Evolutionary conservation across 2,888 invertebrate species (phyloP), one percentile per base, ranked within the genome.

Genomic region (Steinernema hermaphroditum): DNA sequence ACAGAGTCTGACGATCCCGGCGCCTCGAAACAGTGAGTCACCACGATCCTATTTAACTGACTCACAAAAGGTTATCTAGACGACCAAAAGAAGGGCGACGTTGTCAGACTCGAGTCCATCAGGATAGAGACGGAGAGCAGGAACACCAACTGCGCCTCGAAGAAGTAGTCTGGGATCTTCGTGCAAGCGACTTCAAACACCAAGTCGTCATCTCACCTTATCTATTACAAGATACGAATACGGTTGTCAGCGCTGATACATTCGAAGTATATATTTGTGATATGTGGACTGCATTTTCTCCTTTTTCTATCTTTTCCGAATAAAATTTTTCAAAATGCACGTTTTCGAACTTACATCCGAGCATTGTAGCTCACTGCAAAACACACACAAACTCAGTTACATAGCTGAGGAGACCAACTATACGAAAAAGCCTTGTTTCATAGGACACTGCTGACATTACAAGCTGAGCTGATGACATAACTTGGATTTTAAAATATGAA

Each of bases 181-280:
- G 1, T 50, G n/a, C 24, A 12, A 19, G 22, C 50, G 12, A 22
- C 12, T n/a, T 46, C 41, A 16, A n/a, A 16, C 22, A 19, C 24
- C 22, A 50, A 50, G 24, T 24, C 9, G 22, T 12, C 50, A 50
- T n/a, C 50, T 19, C 24, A 4, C 50, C 22, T 50, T 22, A 24
- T 50, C 50, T 22, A n/a, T n/a, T n/a, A 50, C 50, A 22, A 19
- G 50, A n/a, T 50, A 22, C n/a, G n/a, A 50, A 50, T 62, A 62
- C 62, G 62, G 62, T 62, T 62, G 29, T 32, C 62, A 32, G 27
- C 16, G 32, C 32, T 32, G 29, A 1, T 14, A 32, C 32, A 62
- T 62, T 62, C 34, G 50, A 62, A 62, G 29, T 34, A 62, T 62
- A 32, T 32, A 62, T 62, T 54, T 62, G 62, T 62, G 34, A 62